Conservation (phyloP, 2,888 invertebrate genomes). For the Tigriopus californicus region DNA sequence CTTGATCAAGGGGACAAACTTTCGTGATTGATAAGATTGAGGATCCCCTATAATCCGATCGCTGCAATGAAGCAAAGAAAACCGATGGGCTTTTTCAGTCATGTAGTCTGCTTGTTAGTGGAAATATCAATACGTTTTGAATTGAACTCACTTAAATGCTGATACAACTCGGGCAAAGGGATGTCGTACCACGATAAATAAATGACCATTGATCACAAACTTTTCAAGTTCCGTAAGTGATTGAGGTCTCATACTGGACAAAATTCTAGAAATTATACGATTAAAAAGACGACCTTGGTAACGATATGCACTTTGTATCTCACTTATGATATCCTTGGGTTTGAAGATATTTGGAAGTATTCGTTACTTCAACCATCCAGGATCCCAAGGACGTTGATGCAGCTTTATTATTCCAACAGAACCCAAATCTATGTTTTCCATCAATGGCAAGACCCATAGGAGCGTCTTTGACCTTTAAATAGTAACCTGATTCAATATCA, state of each 20-base stretch:
- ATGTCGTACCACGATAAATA: slow-evolving; percentile 13
- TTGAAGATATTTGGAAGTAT: not conserved
- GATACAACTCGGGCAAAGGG: slow-evolving; percentile 12
- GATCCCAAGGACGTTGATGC: not conserved
- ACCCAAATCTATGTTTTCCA: not conserved
- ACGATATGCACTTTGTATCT: not conserved
- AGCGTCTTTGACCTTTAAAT: no score
- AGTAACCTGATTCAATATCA: no score
- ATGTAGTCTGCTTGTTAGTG: no score
- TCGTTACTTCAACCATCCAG: not conserved
- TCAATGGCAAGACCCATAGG: not conserved
- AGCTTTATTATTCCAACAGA: slow-evolving; percentile 5
- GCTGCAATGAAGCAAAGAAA: not conserved
- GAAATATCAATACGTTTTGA: not conserved
- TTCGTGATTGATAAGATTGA: not conserved
- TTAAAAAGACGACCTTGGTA: not conserved
- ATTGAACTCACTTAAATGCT: slow-evolving; percentile 6
- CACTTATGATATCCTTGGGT: not conserved
- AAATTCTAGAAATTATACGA: not conserved
- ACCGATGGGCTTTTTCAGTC: no score
- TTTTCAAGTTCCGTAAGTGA: not conserved
- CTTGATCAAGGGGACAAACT: not conserved
- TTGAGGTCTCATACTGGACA: not conserved
- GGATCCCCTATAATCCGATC: not conserved
- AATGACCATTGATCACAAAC: not conserved